Percentiles rank a stretch among this genome's conserved stretches.
These are phyloP conservation scores for Napeogenes inachia DNA, from an alignment of 2,888 invertebrate species.

Conservation along the genomic window DNA sequence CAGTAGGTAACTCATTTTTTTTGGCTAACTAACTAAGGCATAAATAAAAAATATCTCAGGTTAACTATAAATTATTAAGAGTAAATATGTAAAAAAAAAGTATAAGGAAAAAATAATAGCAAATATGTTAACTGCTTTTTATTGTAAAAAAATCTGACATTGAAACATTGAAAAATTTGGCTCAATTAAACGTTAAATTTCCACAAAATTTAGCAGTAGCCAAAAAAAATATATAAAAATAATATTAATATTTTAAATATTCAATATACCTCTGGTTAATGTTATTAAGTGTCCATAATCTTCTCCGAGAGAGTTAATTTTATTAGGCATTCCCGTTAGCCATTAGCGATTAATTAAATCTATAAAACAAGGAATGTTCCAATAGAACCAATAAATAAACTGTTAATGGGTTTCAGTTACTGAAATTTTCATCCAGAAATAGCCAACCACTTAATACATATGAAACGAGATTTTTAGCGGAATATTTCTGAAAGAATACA, in stretches of 20 bases:
- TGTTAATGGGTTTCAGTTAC: slow-evolving; percentile 20
- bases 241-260: background rate
- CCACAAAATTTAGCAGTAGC: no score
- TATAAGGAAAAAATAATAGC: no score
- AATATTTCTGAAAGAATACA: background rate
- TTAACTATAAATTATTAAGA: no score
- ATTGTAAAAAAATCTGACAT: no score
- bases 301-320: background rate
- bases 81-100: no score
- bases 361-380: slow-evolving; percentile 24
- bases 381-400: slow-evolving; percentile 23
- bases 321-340: background rate
- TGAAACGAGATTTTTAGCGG: background rate
- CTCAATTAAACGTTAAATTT: no score
- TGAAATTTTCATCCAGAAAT: slow-evolving; percentile 4
- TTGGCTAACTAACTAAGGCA: no score
- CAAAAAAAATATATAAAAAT: background rate
- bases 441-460: no score
- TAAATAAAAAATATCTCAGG: no score
- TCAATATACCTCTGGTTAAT: background rate
- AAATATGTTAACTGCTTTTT: no score
- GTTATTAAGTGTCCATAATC: background rate
- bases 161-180: no score
- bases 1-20: no score
- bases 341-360: slow-evolving; percentile 21